These are phyloP conservation scores for Pteruthius melanotis DNA, from an alignment of 2,113 vertebrate genomes.

Conservation along the genomic window DNA sequence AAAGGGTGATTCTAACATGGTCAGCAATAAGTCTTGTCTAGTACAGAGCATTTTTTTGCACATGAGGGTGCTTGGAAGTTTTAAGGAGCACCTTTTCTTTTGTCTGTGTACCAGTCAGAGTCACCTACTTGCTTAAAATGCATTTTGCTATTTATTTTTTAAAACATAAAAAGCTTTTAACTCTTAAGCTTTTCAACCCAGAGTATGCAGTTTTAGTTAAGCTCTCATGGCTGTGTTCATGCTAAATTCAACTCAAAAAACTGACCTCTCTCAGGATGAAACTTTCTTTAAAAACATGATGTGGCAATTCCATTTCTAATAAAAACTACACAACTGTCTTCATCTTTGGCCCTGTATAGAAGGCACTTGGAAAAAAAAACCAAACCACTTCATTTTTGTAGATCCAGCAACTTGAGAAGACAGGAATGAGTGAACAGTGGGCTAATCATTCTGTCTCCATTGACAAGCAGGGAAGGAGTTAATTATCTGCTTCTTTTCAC, in stretches of 20 bases:
- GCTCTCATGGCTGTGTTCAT: background rate
- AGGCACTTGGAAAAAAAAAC: background rate
- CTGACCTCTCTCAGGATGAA: background rate
- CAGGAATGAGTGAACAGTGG: background rate
- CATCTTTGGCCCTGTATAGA: background rate
- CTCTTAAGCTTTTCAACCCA: background rate
- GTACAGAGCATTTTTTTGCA: background rate
- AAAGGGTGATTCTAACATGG: background rate
- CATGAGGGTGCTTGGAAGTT: background rate
- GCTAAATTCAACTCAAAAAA: background rate
- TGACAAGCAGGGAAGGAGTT: conserved; percentile 36
- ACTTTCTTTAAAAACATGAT: background rate
- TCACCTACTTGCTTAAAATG: background rate
- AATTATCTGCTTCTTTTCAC: conserved; percentile 15
- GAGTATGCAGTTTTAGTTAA: background rate
- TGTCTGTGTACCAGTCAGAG: background rate
- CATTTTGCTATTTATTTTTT: background rate
- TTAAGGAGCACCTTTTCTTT: background rate
- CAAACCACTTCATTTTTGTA: background rate
- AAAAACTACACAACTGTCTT: background rate
- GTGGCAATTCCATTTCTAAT: background rate
- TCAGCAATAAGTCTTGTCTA: background rate
- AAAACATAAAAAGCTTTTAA: too few species aligned
- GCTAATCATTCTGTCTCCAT: background rate
- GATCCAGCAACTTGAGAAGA: background rate